Percentiles rank a stretch among this genome's conserved stretches.
Evolutionary conservation across 2,888 invertebrate species (phyloP).

Genomic region (Clanis bilineata): DNA sequence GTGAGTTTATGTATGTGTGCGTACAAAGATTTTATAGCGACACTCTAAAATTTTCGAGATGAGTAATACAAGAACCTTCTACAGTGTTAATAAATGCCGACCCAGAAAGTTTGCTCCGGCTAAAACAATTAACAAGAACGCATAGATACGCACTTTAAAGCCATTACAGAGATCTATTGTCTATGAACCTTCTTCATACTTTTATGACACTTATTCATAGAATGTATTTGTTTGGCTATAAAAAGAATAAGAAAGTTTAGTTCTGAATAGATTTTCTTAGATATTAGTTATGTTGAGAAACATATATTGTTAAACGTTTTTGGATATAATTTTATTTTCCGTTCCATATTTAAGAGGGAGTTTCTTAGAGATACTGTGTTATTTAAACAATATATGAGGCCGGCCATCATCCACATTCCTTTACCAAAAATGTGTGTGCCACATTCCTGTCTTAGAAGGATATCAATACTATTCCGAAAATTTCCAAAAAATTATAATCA

Average conservation of each 20-base stretch:
- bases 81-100: slow-evolving; percentile 54
- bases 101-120: slow-evolving; percentile 55
- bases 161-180: slow-evolving; percentile 48
- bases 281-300: background rate
- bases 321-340: background rate
- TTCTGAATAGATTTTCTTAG: background rate
- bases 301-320: background rate
- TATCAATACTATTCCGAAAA: background rate
- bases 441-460: background rate
- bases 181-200: slow-evolving; percentile 27
- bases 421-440: background rate
- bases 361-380: background rate
- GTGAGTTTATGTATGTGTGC: too few species aligned
- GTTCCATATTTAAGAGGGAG: background rate
- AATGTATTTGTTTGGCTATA: slow-evolving; percentile 3
- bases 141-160: slow-evolving; percentile 48
- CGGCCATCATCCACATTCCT: background rate
- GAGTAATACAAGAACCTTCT: slow-evolving; percentile 42
- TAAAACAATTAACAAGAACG: slow-evolving; percentile 60
- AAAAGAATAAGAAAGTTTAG: background rate
- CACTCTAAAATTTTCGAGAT: slow-evolving; percentile 24
- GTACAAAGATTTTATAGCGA: background rate
- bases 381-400: background rate
- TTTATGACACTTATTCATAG: slow-evolving; percentile 27
- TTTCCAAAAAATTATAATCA: too few species aligned